Evolutionary conservation across 1,140 invertebrate species (phyloP).

Genomic region (Whitmania pigra): DNA sequence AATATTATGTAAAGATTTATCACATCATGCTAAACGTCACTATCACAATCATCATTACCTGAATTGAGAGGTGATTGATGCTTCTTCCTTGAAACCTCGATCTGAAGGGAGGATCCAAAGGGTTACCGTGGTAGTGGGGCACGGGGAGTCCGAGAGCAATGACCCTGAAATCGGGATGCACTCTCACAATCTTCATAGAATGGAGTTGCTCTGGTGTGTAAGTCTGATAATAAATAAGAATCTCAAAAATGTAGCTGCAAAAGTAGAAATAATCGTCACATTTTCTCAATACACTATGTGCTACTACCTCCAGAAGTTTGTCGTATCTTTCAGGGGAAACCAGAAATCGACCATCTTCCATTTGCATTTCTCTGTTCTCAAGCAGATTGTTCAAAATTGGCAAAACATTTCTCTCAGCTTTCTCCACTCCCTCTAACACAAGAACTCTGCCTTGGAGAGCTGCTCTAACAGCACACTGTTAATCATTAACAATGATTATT

Average conservation of each 20-base stretch:
- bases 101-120: conserved; percentile 82
- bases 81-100: conserved; percentile 86
- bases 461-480: conserved; percentile 72
- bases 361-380: conserved; percentile 96
- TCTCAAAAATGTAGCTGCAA: too few species aligned
- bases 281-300: too few species aligned
- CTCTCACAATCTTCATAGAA: conserved; percentile 67
- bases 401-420: conserved; percentile 88
- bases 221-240: conserved; percentile 47
- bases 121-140: conserved; percentile 61
- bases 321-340: conserved; percentile 78
- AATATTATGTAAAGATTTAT: too few species aligned
- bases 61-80: conserved; percentile 40
- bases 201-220: conserved; percentile 66
- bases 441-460: conserved; percentile 75
- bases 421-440: conserved; percentile 91
- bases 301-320: conserved; percentile 63
- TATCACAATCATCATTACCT: too few species aligned
- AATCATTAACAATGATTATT: background rate
- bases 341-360: conserved; percentile 88
- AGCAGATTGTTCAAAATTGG: conserved; percentile 93
- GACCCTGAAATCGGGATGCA: conserved; percentile 64
- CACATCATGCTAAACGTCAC: too few species aligned
- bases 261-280: too few species aligned
- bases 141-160: conserved; percentile 41